A percentile compares a stretch with the other conserved stretches of the same genome.
phyloP scores from a whole-genome alignment of 2,113 vertebrate genomes.

The Boleophthalmus pectinirostris region DNA sequence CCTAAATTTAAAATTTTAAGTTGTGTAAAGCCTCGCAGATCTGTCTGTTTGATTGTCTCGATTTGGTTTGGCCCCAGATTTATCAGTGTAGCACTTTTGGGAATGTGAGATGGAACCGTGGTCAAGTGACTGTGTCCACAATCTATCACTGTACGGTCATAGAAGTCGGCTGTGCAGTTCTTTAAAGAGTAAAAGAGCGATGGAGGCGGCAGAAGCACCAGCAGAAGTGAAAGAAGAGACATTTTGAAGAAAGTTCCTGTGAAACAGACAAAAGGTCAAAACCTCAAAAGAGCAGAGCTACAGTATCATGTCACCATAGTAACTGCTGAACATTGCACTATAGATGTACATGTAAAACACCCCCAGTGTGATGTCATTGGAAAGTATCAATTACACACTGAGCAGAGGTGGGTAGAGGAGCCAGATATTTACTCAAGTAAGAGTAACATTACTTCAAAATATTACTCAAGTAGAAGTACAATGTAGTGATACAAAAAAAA shows the following conservation, averaged over 20 bases:
- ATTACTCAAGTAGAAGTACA: too few relatives aligned
- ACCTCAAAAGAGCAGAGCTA: background rate
- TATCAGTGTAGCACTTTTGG: background rate
- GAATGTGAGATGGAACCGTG: slow-evolving; percentile 24
- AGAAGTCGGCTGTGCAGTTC: slow-evolving; percentile 16
- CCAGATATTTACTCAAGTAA: too few relatives aligned
- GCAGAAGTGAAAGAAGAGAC: slow-evolving; percentile 3
- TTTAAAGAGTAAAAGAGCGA: slow-evolving; percentile 27
- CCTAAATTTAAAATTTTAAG: background rate
- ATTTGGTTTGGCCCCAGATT: accelerated
- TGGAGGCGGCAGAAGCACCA: slow-evolving; percentile 6
- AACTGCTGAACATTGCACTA: too few relatives aligned
- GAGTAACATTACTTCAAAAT: too few relatives aligned
- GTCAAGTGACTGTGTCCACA: background rate
- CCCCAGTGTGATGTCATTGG: too few relatives aligned
- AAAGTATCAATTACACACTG: too few relatives aligned
- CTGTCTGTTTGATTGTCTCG: background rate
- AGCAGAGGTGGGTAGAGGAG: too few relatives aligned
- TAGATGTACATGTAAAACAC: too few relatives aligned
- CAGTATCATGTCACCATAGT: background rate
- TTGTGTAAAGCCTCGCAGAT: slow-evolving; percentile 19
- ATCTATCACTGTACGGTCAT: background rate
- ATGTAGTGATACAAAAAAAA: too few relatives aligned
- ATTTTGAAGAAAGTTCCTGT: background rate
- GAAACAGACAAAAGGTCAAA: background rate